A percentile compares a stretch with the other conserved stretches of the same genome.
These are phyloP conservation scores for Plectrocnemia conspersa DNA, from an alignment of 1,140 invertebrate species.

Conservation along the genomic window DNA sequence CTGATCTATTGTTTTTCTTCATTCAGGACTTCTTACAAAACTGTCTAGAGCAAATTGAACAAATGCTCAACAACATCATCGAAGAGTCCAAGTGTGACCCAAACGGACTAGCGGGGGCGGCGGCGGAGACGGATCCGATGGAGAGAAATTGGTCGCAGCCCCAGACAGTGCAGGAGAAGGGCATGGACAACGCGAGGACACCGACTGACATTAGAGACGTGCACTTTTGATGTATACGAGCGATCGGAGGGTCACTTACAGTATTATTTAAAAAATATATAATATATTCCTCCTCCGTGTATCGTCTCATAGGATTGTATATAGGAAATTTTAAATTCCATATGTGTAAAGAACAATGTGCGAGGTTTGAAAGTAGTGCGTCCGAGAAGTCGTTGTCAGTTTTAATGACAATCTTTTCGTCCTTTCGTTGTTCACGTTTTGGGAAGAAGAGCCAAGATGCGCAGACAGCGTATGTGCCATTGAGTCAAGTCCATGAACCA, in stretches of 20 bases:
- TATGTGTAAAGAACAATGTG: no score
- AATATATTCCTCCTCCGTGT: no score
- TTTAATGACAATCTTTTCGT: no score
- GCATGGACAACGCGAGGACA: slow-evolving; percentile 67
- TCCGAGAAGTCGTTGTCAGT: no score
- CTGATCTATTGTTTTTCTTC: slow-evolving; percentile 32
- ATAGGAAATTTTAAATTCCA: no score
- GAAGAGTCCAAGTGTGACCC: slow-evolving; percentile 39
- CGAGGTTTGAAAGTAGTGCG: no score
- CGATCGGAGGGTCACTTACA: background rate
- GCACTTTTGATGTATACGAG: slow-evolving; percentile 57
- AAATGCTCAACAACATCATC: slow-evolving; percentile 60
- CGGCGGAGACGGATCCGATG: slow-evolving; percentile 46
- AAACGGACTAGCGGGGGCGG: slow-evolving; percentile 44
- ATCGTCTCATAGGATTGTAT: no score
- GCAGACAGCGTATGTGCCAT: no score
- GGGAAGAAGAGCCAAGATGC: no score
- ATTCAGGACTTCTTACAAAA: slow-evolving; percentile 67
- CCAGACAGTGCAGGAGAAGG: slow-evolving; percentile 52
- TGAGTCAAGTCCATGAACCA: no score
- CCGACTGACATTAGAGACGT: slow-evolving; percentile 75
- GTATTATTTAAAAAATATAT: no score
- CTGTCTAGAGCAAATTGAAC: slow-evolving; percentile 70
- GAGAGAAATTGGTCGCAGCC: slow-evolving; percentile 61
- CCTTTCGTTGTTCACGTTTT: no score